Conservation (phyloP, 2,113 vertebrate genomes). For the Amphiprion ocellaris region DNA sequence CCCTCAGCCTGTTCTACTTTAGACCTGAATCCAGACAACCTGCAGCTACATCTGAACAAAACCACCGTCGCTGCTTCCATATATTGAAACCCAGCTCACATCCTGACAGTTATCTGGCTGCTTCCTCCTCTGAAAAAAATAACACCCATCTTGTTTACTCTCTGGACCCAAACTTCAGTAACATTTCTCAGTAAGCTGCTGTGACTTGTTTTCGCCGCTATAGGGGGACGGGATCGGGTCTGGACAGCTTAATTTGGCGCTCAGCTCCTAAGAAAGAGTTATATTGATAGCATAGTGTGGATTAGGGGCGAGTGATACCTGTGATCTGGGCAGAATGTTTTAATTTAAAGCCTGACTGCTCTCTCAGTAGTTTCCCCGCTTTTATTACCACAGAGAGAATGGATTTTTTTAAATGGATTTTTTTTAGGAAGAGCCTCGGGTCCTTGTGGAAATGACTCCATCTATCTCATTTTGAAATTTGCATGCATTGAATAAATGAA, state of each 20-base stretch:
- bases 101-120: constrained; percentile 21
- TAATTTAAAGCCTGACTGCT: constrained; percentile 79
- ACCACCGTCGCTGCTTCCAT: constrained; percentile 4
- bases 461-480: constrained; percentile 75
- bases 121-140: constrained; percentile 20
- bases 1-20: constrained; percentile 7
- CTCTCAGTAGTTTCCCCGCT: constrained; percentile 60
- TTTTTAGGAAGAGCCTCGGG: constrained; percentile 60
- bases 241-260: constrained; percentile 55
- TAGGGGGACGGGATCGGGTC: constrained; percentile 11
- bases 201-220: constrained; percentile 18
- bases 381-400: constrained; percentile 75
- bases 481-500: constrained; percentile 74
- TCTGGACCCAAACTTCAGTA: constrained; percentile 20
- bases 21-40: constrained; percentile 3
- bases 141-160: constrained; percentile 8
- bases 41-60: constrained; percentile 41
- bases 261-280: constrained; percentile 38
- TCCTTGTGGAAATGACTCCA: constrained; percentile 73
- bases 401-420: constrained; percentile 68
- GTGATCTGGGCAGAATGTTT: constrained; percentile 74
- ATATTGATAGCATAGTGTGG: constrained; percentile 53
- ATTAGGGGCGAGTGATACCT: constrained; percentile 75
- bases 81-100: constrained; percentile 32
- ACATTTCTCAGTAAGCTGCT: constrained; percentile 30